Evolutionary conservation across 2,113 vertebrate genomes (phyloP).

Genomic region (Pseudonaja textilis): DNA sequence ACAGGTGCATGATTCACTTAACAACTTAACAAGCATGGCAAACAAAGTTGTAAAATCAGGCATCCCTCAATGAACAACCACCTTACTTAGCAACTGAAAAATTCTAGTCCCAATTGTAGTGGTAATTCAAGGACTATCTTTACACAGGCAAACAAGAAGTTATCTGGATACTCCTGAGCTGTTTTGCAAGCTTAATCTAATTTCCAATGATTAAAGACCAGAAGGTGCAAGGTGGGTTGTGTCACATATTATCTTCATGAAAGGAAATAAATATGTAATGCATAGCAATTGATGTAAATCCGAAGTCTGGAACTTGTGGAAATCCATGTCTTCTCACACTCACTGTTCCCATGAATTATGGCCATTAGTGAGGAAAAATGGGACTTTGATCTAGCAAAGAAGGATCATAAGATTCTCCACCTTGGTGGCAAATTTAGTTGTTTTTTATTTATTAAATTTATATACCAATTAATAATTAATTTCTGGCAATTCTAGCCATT

Average conservation of each 20-base stretch:
- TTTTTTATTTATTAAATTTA: not conserved
- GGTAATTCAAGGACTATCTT: not conserved
- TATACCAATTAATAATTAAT: not conserved
- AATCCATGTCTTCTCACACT: too few species aligned
- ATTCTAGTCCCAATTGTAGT: not conserved
- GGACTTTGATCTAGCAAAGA: not conserved
- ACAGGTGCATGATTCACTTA: not conserved
- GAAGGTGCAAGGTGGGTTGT: not conserved
- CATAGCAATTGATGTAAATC: not conserved
- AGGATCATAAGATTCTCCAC: too few species aligned
- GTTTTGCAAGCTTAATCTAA: not conserved
- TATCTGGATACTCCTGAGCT: conserved; percentile 16
- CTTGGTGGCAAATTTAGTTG: not conserved
- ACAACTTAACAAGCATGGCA: not conserved
- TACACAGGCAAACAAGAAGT: not conserved
- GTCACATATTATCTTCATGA: not conserved
- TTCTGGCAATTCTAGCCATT: not conserved
- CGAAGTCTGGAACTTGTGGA: not conserved
- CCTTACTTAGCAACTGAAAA: not conserved
- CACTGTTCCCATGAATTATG: not conserved
- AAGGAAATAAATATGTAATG: not conserved
- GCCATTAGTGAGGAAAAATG: not conserved
- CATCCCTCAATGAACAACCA: not conserved
- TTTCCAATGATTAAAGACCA: not conserved
- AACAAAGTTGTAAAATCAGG: not conserved